Percentiles rank a stretch among this genome's conserved stretches.
These are phyloP conservation scores for Acrossocheilus fasciatus DNA, from an alignment of 2,797 vertebrate genomes.

Conservation along the genomic window DNA sequence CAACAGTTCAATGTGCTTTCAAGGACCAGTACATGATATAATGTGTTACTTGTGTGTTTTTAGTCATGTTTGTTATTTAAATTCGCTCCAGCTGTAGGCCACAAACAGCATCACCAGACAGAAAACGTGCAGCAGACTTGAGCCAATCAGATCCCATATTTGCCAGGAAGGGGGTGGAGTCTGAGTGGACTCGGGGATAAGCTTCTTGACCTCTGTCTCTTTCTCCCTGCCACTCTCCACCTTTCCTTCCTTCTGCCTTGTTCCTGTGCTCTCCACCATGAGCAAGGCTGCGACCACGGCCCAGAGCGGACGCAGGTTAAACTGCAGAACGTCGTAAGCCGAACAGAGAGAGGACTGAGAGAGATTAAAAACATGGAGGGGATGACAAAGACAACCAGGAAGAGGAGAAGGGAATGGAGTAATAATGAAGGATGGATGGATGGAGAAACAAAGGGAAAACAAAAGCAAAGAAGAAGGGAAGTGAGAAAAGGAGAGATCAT, in stretches of 20 bases:
- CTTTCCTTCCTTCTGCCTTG: conserved; percentile 50
- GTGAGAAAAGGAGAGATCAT: conserved; percentile 64
- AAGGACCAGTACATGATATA: not conserved
- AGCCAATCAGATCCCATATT: conserved; percentile 93
- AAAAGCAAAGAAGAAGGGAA: not conserved
- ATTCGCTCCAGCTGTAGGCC: conserved; percentile 91
- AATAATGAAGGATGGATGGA: not conserved
- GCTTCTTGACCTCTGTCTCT: conserved; percentile 48
- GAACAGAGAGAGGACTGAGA: conserved; percentile 93
- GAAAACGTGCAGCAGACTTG: conserved; percentile 91
- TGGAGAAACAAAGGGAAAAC: conserved; percentile 5
- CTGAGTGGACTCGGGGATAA: conserved; percentile 76
- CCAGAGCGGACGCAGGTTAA: conserved; percentile 87
- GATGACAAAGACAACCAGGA: conserved; percentile 67
- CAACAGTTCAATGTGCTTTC: conserved; percentile 28
- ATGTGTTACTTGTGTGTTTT: conserved; percentile 26
- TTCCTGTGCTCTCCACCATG: conserved; percentile 77
- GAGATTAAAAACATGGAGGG: conserved; percentile 65
- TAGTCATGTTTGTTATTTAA: conserved; percentile 77
- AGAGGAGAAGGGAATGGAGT: not conserved
- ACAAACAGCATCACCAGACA: conserved; percentile 90
- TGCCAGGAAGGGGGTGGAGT: conserved; percentile 86
- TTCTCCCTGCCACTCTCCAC: conserved; percentile 52
- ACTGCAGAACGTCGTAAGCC: conserved; percentile 93
- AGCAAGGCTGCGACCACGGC: conserved; percentile 88